Base-by-base conservation (phyloP, 2,888 invertebrate species). In the Drosophila rellima region DNA sequence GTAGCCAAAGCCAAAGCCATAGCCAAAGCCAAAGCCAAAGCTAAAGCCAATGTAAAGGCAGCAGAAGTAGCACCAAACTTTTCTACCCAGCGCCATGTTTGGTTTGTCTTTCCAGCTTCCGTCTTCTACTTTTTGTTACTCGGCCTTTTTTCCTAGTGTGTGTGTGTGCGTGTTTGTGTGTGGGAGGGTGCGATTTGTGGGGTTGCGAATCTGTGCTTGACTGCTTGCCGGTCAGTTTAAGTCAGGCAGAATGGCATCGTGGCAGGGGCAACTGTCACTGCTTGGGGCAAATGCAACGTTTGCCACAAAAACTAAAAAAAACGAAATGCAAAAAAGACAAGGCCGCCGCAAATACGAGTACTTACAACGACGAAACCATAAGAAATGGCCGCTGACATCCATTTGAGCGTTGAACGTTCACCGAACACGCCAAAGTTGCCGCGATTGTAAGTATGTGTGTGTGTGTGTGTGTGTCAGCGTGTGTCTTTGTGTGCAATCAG, bases 91-190 rank as follows among this genome's bases (percentile, higher is more conserved):
- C 90, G 88, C 90, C 91, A 90, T 91, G 90, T 91, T 91, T 90
- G 91, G 91, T 91, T 91, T 91, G 91, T 90, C 91, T 91, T 91
- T 90, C 74, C 81, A 91, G 90, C 84, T 90, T 91, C 90, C 89
- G 91, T 69, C 80, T 84, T 78, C 69, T 64, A 44, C 60, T 60
- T 76, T 84, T 76, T 70, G 61, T 70, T 72, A 42, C 60, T 61
- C 61, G 60, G 61, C 73, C 69, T 74, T 60, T 65, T 70, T 70
- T 67, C 51, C 52, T 39, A 51, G 54, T 33, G 45, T 50, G 47
- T 64, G 20, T 39, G 47, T 37, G 29, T 52, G 45, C 71, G 55
- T 56, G 52, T 39, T 51, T 42, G 52, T 62, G 74, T 66, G 74
- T 68, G 37, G 74, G 31, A 6, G 18, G 20, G 3, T 23, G 50